Percentiles rank a stretch among this genome's conserved stretches.
Conservation (phyloP, 1,140 invertebrate genomes). For the Lordiphosa stackelbergi region DNA sequence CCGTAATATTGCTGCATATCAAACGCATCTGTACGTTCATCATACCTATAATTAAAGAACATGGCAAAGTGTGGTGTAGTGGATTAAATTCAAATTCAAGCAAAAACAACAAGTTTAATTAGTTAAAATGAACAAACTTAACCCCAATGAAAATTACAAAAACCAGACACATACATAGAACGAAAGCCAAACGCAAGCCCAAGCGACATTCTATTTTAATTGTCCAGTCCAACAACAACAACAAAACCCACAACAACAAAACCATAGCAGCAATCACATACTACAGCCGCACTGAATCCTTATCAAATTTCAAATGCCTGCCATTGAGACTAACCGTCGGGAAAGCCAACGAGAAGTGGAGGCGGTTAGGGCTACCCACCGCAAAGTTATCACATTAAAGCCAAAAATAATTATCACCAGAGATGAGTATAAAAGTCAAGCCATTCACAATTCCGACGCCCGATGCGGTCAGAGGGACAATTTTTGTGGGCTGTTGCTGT, state of each 20-base stretch:
- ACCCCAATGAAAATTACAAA: constrained; percentile 66
- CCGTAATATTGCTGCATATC: constrained; percentile 60
- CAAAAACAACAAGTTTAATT: constrained; percentile 44
- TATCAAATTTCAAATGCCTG: constrained; percentile 60
- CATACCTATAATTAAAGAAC: constrained; percentile 49
- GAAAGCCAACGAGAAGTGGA: constrained; percentile 3
- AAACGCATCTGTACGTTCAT: constrained; percentile 70
- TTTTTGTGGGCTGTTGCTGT: constrained; percentile 28
- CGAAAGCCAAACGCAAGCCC: constrained; percentile 16
- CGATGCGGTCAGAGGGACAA: background rate
- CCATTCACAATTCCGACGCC: constrained; percentile 2
- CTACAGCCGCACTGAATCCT: constrained; percentile 46
- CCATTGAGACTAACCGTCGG: constrained; percentile 18
- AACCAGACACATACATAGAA: constrained; percentile 9
- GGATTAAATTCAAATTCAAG: constrained; percentile 32
- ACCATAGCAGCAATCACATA: constrained; percentile 12
- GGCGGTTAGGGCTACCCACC: constrained; percentile 31
- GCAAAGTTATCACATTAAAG: constrained; percentile 73
- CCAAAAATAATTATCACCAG: constrained; percentile 73
- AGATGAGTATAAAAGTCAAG: constrained; percentile 57
- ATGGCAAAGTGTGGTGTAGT: constrained; percentile 12
- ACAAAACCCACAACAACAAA: constrained; percentile 11
- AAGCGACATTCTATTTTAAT: constrained; percentile 58
- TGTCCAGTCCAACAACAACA: constrained; percentile 42
- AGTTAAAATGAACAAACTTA: constrained; percentile 54